Percentiles rank a stretch among this genome's conserved stretches.
Evolutionary conservation across 1,140 invertebrate genomes (phyloP).

Genomic region (Campodea augens): DNA sequence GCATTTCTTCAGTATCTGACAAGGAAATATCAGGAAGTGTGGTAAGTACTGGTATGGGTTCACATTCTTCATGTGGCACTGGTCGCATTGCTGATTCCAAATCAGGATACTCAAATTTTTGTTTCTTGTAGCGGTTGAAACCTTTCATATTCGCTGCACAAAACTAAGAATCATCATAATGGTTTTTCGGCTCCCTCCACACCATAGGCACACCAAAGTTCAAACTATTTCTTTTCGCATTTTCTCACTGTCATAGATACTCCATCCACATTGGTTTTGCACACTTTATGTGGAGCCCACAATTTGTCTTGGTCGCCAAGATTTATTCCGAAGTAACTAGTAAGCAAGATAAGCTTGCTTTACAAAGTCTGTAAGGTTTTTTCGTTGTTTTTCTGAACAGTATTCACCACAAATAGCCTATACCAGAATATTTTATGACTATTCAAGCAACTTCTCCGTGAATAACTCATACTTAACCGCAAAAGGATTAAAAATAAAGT

Average conservation of each 20-base stretch:
- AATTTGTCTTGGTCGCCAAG: conserved; percentile 14
- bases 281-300: conserved; percentile 12
- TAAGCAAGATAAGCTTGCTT: conserved; percentile 8
- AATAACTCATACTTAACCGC: neutral
- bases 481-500: too few species aligned
- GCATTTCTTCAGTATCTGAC: too few species aligned
- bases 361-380: conserved; percentile 2
- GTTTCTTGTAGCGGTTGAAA: too few species aligned
- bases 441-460: neutral
- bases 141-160: too few species aligned
- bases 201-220: too few species aligned
- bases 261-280: conserved; percentile 8
- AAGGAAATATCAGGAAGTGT: too few species aligned
- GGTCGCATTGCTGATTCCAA: too few species aligned
- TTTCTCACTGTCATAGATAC: neutral
- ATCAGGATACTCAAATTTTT: too few species aligned
- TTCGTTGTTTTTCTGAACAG: neutral
- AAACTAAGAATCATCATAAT: too few species aligned
- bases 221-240: neutral
- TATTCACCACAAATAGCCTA: conserved; percentile 2
- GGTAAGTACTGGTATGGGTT: too few species aligned
- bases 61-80: too few species aligned
- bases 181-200: too few species aligned
- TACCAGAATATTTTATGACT: neutral
- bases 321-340: conserved; percentile 12